Evolutionary conservation across 2,888 invertebrate species (phyloP), one percentile per base, ranked within the genome.

Genomic region (Leucozona laternaria): DNA sequence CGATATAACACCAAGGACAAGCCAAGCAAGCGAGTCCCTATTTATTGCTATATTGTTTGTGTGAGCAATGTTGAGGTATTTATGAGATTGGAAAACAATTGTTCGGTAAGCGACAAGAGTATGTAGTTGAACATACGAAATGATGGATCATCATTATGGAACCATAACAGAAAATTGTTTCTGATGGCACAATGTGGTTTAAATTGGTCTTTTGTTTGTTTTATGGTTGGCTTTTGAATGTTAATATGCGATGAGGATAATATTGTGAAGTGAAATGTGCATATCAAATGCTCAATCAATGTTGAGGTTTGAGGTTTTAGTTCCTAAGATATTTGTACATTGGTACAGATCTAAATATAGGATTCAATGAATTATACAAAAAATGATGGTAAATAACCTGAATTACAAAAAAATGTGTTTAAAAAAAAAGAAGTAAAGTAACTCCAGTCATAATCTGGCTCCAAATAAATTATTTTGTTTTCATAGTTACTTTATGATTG

Each of bases 91-190:
- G 50, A 68, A 68, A 53, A 68, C 50, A 53, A 77, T 64, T 75
- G 55, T 55, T 55, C 64, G 64, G 43, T 43, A 13, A 75, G 31
- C 22, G 50, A 22, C 50, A 22, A 53, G 22, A 53, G 25, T 13
- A 20, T 66, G 64, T 57, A 43, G 57, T 68, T 68, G 53, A 37
- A 68, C 68, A 68, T 68, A 68, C 34, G 20, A 25, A 37, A 34
- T 68, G 68, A 68, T 53, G 50, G 68, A 68, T 68, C 37, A 53
- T 68, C 53, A 68, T 68, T 53, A 68, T 53, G 53, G 53, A 22
- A 68, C n/a, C 68, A 68, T 68, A 50, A 68, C 34, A 68, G 68
- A 68, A 68, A 68, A 68, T 68, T 50, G 53, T 53, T 68, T 37
- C 37, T 25, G 68, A 68, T 17, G 10, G 34, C 5, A 37, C 11